These are phyloP conservation scores for Falco biarmicus DNA, from an alignment of 2,797 vertebrate genomes.

Conservation along the genomic window DNA sequence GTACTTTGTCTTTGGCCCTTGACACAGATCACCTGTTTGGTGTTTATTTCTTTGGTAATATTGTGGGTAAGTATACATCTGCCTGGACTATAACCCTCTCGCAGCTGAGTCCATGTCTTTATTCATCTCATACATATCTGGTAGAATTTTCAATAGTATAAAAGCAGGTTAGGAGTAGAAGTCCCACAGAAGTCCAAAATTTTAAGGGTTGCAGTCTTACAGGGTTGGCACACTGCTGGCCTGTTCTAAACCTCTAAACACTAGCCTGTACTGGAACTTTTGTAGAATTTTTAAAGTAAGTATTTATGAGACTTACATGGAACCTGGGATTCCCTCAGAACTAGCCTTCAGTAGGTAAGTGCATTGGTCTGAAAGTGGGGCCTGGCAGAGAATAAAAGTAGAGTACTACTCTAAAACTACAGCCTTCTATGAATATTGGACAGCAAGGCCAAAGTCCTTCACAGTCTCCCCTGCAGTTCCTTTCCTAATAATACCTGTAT, in stretches of 20 bases:
- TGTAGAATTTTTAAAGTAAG: not conserved
- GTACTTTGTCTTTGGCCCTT: not conserved
- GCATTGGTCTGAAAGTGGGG: not conserved
- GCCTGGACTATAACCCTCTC: not conserved
- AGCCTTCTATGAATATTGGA: not conserved
- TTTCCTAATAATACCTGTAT: not conserved
- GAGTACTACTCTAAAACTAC: not conserved
- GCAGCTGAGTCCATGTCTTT: not conserved
- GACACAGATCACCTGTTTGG: not conserved
- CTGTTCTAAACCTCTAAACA: not conserved
- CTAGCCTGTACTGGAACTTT: not conserved
- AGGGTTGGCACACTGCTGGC: accelerated
- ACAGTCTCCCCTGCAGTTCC: not conserved
- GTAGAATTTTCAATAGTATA: not conserved
- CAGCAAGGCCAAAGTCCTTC: not conserved
- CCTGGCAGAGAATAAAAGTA: not conserved
- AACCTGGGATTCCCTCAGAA: not conserved
- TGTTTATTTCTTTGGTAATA: not conserved
- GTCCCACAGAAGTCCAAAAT: not conserved
- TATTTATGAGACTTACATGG: not conserved
- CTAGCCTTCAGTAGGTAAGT: not conserved
- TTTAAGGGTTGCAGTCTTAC: not conserved
- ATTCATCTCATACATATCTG: accelerated
- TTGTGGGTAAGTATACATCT: not conserved
- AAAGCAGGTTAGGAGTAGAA: not conserved